phyloP scores from a whole-genome alignment of 2,113 vertebrate species.

The Tiliqua scincoides region DNA sequence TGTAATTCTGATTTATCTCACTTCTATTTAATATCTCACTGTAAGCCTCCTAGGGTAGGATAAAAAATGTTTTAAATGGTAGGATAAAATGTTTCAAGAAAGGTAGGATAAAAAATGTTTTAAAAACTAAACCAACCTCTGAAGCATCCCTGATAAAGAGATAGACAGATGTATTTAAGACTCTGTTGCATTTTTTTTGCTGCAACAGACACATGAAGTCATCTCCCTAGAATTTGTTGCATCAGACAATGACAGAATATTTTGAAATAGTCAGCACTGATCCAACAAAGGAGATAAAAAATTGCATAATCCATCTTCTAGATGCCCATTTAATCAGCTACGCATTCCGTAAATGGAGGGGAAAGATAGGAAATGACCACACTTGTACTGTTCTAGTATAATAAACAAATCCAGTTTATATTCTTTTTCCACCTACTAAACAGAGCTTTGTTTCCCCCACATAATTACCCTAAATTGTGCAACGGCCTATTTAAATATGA shows the following conservation, averaged over 20 bases:
- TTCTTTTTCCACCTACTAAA: background rate
- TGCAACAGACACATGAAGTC: background rate
- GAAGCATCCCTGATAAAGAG: too few species aligned
- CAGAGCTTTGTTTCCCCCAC: background rate
- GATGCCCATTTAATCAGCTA: background rate
- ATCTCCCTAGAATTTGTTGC: background rate
- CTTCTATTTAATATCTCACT: too few species aligned
- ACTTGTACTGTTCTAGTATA: background rate
- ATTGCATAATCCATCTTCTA: background rate
- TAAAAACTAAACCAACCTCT: too few species aligned
- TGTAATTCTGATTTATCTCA: too few species aligned
- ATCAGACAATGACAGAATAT: background rate
- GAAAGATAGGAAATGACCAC: background rate
- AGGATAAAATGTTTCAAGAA: too few species aligned
- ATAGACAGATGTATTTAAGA: too few species aligned
- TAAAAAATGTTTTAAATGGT: too few species aligned
- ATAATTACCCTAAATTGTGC: slow-evolving; percentile 2
- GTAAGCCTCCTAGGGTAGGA: too few species aligned
- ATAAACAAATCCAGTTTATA: background rate
- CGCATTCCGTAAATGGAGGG: background rate
- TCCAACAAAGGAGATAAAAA: background rate
- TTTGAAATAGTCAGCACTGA: background rate
- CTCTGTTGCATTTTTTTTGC: background rate
- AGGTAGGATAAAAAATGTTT: too few species aligned
- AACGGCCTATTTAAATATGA: background rate